These are phyloP conservation scores for Trissolcus brochymenae DNA, from an alignment of 2,888 invertebrate genomes.

Conservation along the genomic window DNA sequence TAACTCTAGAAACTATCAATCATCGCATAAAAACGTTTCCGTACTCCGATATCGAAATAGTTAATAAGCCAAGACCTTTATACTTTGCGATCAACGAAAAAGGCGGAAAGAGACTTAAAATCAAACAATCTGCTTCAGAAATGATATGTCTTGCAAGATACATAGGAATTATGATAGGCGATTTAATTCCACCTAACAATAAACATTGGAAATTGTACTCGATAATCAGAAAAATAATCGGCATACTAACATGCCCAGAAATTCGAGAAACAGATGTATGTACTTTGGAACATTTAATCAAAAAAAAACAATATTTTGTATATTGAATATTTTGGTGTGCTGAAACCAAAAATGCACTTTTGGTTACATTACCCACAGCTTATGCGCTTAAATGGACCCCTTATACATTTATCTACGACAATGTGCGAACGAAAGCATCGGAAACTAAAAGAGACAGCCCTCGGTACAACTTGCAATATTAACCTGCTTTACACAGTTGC, in stretches of 20 bases:
- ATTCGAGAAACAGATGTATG: conserved; percentile 4
- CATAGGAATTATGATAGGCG: conserved; percentile 9
- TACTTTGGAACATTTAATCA: background rate
- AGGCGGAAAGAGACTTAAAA: conserved; percentile 7
- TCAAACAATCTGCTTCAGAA: conserved; percentile 13
- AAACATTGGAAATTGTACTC: conserved; percentile 17
- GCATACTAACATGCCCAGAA: conserved; percentile 15
- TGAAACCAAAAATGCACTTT: conserved; percentile 14
- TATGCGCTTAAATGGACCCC: background rate
- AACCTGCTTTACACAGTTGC: background rate
- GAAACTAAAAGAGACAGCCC: background rate
- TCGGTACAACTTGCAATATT: background rate
- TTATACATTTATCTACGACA: background rate
- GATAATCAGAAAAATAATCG: conserved; percentile 12
- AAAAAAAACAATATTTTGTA: conserved; percentile 4
- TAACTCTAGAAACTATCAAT: conserved; percentile 5
- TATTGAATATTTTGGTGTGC: conserved; percentile 4
- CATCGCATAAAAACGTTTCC: conserved; percentile 37
- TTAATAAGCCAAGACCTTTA: background rate
- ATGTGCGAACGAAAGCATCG: conserved; percentile 3
- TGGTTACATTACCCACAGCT: background rate
- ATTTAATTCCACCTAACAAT: background rate
- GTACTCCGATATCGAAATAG: conserved; percentile 23
- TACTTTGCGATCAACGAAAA: background rate
- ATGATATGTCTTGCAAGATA: conserved; percentile 10